Percentiles rank a stretch among this genome's conserved stretches.
Conservation (phyloP, 2,797 vertebrate species). For the Poeciliopsis paucimaculata region DNA sequence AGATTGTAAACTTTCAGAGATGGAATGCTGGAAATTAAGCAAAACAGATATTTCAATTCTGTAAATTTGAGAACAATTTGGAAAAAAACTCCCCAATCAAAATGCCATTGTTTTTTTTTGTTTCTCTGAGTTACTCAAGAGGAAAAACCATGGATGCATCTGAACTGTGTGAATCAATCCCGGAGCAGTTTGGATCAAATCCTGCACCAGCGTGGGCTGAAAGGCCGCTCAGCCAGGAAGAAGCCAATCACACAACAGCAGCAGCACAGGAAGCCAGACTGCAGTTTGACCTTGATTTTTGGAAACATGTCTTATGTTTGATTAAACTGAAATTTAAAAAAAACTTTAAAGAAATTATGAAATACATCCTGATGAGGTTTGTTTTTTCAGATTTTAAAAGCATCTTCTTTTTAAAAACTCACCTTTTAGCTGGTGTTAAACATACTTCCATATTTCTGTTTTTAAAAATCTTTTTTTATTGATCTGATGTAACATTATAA, state of each 20-base stretch:
- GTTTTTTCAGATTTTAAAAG: too few species aligned
- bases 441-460: too few species aligned
- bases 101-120: not conserved
- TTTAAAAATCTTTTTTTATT: too few species aligned
- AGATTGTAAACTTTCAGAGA: not conserved
- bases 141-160: not conserved
- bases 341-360: too few species aligned
- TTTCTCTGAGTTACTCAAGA: not conserved
- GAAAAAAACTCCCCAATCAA: not conserved
- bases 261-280: too few species aligned
- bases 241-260: not conserved
- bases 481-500: too few species aligned
- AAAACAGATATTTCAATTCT: not conserved
- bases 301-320: not conserved
- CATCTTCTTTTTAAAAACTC: too few species aligned
- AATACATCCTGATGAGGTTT: too few species aligned
- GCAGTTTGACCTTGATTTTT: too few species aligned
- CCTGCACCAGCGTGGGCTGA: not conserved
- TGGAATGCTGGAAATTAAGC: not conserved
- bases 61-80: not conserved
- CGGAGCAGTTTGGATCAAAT: not conserved
- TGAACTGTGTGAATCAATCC: not conserved
- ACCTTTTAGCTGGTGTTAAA: too few species aligned
- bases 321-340: not conserved
- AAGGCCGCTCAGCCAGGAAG: not conserved